A percentile compares a stretch with the other conserved stretches of the same genome.
Evolutionary conservation across 2,888 invertebrate species (phyloP).

Genomic region (Hylaea fasciaria): DNA sequence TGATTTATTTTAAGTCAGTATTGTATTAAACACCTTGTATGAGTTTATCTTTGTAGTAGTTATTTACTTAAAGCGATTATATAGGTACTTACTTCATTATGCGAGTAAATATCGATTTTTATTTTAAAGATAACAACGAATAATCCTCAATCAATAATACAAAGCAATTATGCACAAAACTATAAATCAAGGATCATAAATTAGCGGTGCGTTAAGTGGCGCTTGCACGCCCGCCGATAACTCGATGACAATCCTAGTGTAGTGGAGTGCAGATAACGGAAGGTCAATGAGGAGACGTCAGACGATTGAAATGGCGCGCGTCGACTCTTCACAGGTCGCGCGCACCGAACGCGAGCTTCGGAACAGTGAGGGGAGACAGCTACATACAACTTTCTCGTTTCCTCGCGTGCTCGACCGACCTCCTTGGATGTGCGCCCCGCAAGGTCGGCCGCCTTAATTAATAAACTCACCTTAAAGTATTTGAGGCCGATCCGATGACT

Average conservation of each 20-base stretch:
- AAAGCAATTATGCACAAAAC: conserved; percentile 3
- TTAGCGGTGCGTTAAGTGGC: conserved; percentile 28
- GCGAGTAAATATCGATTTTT: background rate
- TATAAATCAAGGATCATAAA: conserved; percentile 1
- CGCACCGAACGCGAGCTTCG: conserved; percentile 47
- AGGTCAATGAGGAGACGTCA: conserved; percentile 82
- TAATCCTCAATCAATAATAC: conserved; percentile 1
- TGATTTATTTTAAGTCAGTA: conserved; percentile 24
- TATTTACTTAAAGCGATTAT: background rate
- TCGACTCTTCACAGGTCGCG: conserved; percentile 64
- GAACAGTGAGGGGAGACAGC: conserved; percentile 41
- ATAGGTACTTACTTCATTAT: no score
- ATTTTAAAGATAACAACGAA: background rate
- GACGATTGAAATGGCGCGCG: conserved; percentile 68
- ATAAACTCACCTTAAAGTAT: conserved; percentile 85
- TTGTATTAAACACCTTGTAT: background rate
- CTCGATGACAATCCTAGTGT: conserved; percentile 55
- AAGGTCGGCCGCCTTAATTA: conserved; percentile 85
- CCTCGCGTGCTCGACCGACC: conserved; percentile 72
- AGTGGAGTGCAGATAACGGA: conserved; percentile 77
- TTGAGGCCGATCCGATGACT: conserved; percentile 82
- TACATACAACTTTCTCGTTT: conserved; percentile 60
- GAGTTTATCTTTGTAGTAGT: background rate
- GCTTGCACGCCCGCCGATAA: conserved; percentile 34
- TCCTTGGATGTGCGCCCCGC: conserved; percentile 83